Conservation (phyloP, 2,113 vertebrate genomes). For the Eurypyga helias region DNA sequence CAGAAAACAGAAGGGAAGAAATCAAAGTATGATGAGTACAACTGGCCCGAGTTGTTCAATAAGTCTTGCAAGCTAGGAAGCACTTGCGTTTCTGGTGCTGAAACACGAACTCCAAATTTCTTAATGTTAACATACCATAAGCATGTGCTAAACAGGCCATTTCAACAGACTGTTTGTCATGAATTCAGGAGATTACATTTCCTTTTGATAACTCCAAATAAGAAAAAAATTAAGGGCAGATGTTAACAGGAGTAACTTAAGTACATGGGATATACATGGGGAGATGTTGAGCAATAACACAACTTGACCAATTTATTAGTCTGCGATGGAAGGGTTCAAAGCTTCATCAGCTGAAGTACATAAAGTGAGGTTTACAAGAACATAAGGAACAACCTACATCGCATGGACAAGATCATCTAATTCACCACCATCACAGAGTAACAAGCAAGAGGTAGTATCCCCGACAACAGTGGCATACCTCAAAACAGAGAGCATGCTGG, state of each 20-base stretch:
- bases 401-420: not conserved
- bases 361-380: not conserved
- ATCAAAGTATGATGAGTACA: rapidly evolving
- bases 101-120: not conserved
- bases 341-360: not conserved
- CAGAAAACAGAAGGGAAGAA: not conserved
- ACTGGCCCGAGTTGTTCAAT: not conserved
- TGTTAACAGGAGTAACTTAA: not conserved
- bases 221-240: not conserved
- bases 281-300: not conserved
- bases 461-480: not conserved
- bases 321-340: not conserved
- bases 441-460: not conserved
- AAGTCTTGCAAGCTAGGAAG: not conserved
- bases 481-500: not conserved
- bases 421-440: rapidly evolving
- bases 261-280: rapidly evolving
- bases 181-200: not conserved
- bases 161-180: not conserved
- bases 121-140: not conserved
- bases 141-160: not conserved
- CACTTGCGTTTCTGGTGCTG: not conserved
- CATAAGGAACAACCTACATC: not conserved
- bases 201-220: not conserved
- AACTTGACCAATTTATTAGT: not conserved